Conservation (phyloP, 2,797 vertebrate species). For the Oryzias sinensis region DNA sequence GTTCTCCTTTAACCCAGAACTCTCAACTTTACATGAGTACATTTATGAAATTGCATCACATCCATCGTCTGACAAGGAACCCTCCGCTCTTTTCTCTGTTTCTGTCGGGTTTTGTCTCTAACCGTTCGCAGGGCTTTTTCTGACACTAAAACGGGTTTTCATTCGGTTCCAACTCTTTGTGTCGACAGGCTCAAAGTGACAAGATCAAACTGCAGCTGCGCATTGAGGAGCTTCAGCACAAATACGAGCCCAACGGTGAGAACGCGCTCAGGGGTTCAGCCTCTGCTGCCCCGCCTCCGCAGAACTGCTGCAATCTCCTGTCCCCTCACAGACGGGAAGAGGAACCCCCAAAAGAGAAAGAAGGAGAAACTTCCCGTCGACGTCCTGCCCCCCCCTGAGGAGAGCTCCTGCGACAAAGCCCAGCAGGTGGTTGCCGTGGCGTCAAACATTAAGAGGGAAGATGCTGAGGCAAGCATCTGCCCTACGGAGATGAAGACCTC, state of each 20-base stretch:
- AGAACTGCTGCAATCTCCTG: background rate
- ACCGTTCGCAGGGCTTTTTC: background rate
- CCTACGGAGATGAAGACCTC: constrained; percentile 8
- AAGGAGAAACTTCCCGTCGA: constrained; percentile 84
- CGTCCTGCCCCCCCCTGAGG: background rate
- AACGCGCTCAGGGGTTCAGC: too few relatives aligned
- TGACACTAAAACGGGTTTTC: background rate
- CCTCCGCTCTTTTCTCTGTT: too few relatives aligned
- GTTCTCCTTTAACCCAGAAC: too few relatives aligned
- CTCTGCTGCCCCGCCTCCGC: rapidly evolving
- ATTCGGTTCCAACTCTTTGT: background rate
- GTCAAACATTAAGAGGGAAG: constrained; percentile 7
- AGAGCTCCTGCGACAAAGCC: background rate
- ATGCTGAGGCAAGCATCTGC: background rate
- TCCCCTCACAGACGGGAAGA: constrained; percentile 73
- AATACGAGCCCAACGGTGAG: constrained; percentile 91
- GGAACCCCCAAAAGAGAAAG: constrained; percentile 72
- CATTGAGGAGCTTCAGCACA: constrained; percentile 88
- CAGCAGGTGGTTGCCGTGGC: constrained; percentile 11
- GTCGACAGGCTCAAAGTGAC: constrained; percentile 78
- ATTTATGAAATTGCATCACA: too few relatives aligned
- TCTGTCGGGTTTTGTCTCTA: too few relatives aligned
- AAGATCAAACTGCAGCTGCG: constrained; percentile 87
- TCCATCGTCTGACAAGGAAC: too few relatives aligned
- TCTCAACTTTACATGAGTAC: too few relatives aligned